Base-by-base conservation (phyloP, 2,888 invertebrate species). In the Hirtodrosophila histrioides region DNA sequence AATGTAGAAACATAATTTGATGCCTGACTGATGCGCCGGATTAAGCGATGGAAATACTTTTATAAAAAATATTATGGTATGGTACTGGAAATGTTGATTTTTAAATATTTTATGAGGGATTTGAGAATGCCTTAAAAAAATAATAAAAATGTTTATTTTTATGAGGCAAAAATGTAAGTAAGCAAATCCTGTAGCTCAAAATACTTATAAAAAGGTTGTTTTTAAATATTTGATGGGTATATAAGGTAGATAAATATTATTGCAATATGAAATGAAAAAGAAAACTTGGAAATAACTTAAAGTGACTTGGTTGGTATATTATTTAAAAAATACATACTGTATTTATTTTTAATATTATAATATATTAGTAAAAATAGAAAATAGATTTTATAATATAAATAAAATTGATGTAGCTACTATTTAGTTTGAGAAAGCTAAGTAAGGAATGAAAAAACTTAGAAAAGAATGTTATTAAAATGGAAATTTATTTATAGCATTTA, bases 1-100 rank as follows among this genome's bases (percentile, higher is more conserved):
- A 86, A 75, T 75, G 75, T 75, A 68, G 57, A 74, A 63, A 69
- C 50, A 80, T 84, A 78, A 86, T 84, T 86, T 86, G 78, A 88
- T 86, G 89, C 54, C 75, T 86, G 88, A 87, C 86, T 82, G 83
- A 78, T 69, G 86, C 60, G 43, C 5, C n/a, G 61, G 80, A 62
- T 83, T 79, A 69, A 48, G 44, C 48, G 50, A 44, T 63, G 33
- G 35, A 62, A 73, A 62, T 44, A 36, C 36, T 53, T 63, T 45
- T 40, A 4, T 9, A 39, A 41, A 33, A 51, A 39, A 10, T 35
- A 44, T 39, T 46, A 53, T 41, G 0, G 46, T 23, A 51, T 55
- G 46, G 43, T 8, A 31, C 9, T 44, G 49, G 39, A 53, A 46
- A 50, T 48, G 48, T 4, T 46, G 45, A 41, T 62, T 60, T 66